Evolutionary conservation across 2,113 vertebrate species (phyloP).

Genomic region (Ursus arctos): DNA sequence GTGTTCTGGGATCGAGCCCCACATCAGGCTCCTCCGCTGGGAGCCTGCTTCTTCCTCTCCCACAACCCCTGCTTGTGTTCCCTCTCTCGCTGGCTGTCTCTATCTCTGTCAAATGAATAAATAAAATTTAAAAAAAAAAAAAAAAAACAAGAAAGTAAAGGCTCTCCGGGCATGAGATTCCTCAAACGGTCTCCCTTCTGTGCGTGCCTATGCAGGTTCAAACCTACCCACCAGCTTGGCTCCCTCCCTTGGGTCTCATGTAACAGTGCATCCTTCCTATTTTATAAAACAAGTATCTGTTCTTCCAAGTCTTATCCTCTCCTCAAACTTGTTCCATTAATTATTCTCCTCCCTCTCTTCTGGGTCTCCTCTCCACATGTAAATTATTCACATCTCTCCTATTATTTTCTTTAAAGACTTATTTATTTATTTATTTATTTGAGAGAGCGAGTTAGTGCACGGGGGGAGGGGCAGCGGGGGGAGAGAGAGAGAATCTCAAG

Average conservation of each 20-base stretch:
- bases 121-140: no score
- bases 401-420: neutral
- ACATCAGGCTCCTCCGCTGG: no score
- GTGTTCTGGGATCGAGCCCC: no score
- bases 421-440: neutral
- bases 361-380: neutral
- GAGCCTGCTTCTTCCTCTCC: no score
- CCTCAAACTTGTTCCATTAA: neutral
- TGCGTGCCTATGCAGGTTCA: rapidly evolving
- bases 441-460: neutral
- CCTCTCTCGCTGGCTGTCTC: no score
- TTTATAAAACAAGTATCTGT: neutral
- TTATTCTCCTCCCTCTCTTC: neutral
- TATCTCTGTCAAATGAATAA: no score
- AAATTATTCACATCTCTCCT: constrained; percentile 9
- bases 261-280: neutral
- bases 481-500: neutral
- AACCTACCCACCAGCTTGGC: neutral
- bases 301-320: neutral
- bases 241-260: neutral
- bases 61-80: no score
- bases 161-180: neutral
- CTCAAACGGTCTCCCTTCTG: neutral
- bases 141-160: neutral
- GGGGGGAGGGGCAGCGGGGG: neutral